Evolutionary conservation across 1,140 invertebrate species (phyloP).

Genomic region (Amphibalanus amphitrite): DNA sequence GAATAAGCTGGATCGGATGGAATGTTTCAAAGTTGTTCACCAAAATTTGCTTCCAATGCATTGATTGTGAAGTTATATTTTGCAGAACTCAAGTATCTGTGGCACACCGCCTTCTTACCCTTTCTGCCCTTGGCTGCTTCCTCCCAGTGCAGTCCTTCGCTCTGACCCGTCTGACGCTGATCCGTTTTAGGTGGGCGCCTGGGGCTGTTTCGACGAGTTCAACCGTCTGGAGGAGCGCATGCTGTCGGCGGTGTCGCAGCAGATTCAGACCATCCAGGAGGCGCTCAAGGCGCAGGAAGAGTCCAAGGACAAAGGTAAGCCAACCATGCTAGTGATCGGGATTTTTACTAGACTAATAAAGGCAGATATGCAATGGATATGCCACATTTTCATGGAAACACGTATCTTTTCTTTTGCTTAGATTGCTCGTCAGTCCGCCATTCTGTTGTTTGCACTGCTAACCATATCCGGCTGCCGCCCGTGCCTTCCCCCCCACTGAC

Average conservation of each 20-base stretch:
- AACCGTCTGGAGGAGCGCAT: slow-evolving; percentile 98
- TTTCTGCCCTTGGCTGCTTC: too few species aligned
- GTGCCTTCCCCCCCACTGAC: too few species aligned
- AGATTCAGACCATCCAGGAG: slow-evolving; percentile 98
- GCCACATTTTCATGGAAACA: slow-evolving; percentile 97
- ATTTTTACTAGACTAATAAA: slow-evolving; percentile 97
- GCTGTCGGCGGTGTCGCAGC: slow-evolving; percentile 97
- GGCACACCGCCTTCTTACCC: too few species aligned
- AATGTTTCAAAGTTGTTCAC: not conserved
- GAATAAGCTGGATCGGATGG: slow-evolving; percentile 71
- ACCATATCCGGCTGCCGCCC: too few species aligned
- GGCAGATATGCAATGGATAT: slow-evolving; percentile 96
- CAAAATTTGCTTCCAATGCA: not conserved
- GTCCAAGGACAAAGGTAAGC: slow-evolving; percentile 43
- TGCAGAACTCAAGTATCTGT: too few species aligned
- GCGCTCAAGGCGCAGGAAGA: slow-evolving; percentile 76
- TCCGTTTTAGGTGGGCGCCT: slow-evolving; percentile 64
- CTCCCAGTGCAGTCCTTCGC: not conserved
- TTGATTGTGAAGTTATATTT: too few species aligned
- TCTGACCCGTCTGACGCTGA: not conserved
- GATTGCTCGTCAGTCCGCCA: too few species aligned
- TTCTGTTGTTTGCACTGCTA: too few species aligned
- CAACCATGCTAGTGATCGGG: slow-evolving; percentile 99
- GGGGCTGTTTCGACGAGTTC: too few species aligned
- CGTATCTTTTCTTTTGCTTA: too few species aligned